Evolutionary conservation across 2,113 vertebrate species (phyloP).

Genomic region (Bettongia penicillata): DNA sequence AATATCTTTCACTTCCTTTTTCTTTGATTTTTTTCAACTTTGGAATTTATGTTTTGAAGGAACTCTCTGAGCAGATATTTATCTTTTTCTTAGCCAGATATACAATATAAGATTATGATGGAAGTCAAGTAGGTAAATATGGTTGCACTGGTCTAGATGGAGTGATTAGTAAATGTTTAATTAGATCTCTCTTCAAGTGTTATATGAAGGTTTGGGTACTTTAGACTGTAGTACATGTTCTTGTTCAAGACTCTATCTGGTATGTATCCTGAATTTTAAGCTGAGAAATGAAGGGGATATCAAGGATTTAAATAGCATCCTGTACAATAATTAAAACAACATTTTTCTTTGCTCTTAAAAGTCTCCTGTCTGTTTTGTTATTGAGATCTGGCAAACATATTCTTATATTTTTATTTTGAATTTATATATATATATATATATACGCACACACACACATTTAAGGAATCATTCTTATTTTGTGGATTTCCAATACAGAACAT

Average conservation of each 20-base stretch:
- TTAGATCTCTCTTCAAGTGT: conserved; percentile 22
- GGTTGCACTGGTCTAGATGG: background rate
- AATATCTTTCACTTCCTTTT: background rate
- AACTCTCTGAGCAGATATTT: background rate
- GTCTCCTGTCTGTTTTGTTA: conserved; percentile 12
- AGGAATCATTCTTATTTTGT: conserved; percentile 58
- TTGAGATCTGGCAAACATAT: background rate
- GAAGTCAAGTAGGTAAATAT: background rate
- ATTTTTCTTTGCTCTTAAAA: conserved; percentile 45
- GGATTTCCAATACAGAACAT: conserved; percentile 54
- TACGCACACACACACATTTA: conserved; percentile 17
- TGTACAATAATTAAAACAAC: conserved; percentile 38
- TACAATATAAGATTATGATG: background rate
- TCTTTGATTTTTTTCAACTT: background rate
- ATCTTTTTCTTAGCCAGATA: background rate
- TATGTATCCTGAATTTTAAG: background rate
- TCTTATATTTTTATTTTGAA: conserved; percentile 4
- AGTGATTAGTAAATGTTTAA: background rate
- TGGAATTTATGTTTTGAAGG: background rate
- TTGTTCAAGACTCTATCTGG: background rate
- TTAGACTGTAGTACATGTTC: background rate
- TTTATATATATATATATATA: background rate
- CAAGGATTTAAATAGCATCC: conserved; percentile 29
- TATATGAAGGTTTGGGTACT: background rate
- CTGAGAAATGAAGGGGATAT: background rate